Percentiles rank a stretch among this genome's conserved stretches.
Conservation (phyloP, 1,140 invertebrate species). For the Drosophila repleta region DNA sequence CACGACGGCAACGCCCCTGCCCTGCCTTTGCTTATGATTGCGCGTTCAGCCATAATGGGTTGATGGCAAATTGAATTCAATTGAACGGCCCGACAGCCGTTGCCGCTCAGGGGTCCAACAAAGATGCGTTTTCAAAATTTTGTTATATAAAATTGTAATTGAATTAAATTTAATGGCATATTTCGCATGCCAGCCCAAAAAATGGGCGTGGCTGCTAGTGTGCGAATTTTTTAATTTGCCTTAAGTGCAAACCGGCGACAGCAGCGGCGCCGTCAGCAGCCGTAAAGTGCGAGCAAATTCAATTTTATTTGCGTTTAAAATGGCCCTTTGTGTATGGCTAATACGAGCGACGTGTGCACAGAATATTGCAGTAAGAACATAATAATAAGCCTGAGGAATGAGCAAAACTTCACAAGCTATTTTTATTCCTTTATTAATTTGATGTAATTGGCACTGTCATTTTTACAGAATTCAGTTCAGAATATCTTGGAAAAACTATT, state of each 20-base stretch:
- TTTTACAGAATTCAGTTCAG: too few relatives aligned
- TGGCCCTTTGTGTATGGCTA: slow-evolving; percentile 48
- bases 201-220: slow-evolving; percentile 41
- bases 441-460: too few relatives aligned
- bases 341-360: slow-evolving; percentile 35
- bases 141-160: slow-evolving; percentile 76
- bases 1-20: slow-evolving; percentile 18
- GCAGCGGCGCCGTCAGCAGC: slow-evolving; percentile 33
- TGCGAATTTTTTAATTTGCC: slow-evolving; percentile 71
- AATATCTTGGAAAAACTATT: too few relatives aligned
- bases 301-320: slow-evolving; percentile 58
- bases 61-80: slow-evolving; percentile 80
- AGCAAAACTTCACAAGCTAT: neutral
- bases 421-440: neutral
- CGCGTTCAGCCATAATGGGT: slow-evolving; percentile 76
- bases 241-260: slow-evolving; percentile 51
- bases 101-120: slow-evolving; percentile 2
- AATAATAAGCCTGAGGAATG: neutral
- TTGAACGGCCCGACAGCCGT: slow-evolving; percentile 50
- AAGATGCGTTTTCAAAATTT: slow-evolving; percentile 47
- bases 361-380: slow-evolving; percentile 1
- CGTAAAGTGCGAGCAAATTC: slow-evolving; percentile 67
- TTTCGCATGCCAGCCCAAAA: slow-evolving; percentile 57
- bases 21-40: slow-evolving; percentile 64
- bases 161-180: slow-evolving; percentile 82